Evolutionary conservation across 1,140 invertebrate species (phyloP), one percentile per base, ranked within the genome.

Genomic region (Drosophila bifasciata): DNA sequence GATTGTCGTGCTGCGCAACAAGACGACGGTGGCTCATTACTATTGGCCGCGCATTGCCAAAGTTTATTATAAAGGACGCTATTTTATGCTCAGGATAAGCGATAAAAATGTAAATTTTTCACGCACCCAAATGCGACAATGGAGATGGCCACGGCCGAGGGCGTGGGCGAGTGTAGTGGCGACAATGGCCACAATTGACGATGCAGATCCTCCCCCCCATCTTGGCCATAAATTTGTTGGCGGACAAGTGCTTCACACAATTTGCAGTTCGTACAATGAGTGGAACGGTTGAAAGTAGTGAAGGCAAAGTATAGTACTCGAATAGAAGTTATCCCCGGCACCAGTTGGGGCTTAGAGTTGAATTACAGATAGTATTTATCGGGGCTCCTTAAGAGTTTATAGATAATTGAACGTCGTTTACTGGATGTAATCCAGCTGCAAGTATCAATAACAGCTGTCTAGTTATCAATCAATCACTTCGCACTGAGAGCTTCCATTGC

Each of bases 1-100:
- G 56, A 97, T 99, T 89, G 96, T 99, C 79, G 96, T 99, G 44
- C 95, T 99, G 86, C 95, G 99, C 77, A 98, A 98, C 90, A 96
- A 97, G 92, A 97, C 95, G 91, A 99, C 99, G 93, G 99, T 99
- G 77, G 99, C 98, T 73, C 97, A 99, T 92, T 99, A 99, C 93
- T 99, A 98, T 92, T 99, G 99, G 99, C 97, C 98, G 46, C 95
- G 98, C 91, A 98, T 99, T 86, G 97, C 96, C 66, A 98, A 98
- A 93, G 96, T 99, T 76, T 98, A 97, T 92, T 98, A 97, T 92
- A 98, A 98, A 93, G 97, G 96, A 85, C 96, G 97, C 91, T 98
- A 97, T 92, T 99, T 99, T 92, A 98, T 98, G 96, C 93, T 99
- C 41, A 94, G 96, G 85, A 98, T 99, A 56, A 96, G 96, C 79